Percentiles rank a stretch among this genome's conserved stretches.
phyloP scores from a whole-genome alignment of 2,888 invertebrate genomes.

The Pollenia amentaria region DNA sequence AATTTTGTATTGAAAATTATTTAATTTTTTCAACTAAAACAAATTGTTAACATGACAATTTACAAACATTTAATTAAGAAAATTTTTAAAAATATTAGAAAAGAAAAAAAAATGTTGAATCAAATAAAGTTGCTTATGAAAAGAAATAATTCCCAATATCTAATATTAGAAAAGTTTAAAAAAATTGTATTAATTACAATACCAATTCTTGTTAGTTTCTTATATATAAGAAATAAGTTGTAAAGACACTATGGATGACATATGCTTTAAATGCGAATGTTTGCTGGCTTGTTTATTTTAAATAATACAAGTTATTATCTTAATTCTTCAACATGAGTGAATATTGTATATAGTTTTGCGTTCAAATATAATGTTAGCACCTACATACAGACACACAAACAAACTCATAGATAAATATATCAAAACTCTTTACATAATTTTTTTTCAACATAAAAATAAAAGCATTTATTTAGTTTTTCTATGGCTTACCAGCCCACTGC shows the following conservation, averaged over 20 bases:
- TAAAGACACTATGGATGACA: not conserved
- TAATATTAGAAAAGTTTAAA: no score
- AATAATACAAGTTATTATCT: conserved; percentile 59
- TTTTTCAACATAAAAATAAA: conserved; percentile 20
- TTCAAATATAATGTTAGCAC: conserved; percentile 40
- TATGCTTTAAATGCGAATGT: not conserved
- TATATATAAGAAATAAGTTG: not conserved
- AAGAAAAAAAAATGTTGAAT: no score
- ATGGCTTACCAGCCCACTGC: not conserved
- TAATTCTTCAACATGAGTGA: conserved; percentile 67
- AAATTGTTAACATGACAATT: no score
- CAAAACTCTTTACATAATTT: not conserved
- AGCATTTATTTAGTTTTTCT: conserved; percentile 23
- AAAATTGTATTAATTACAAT: no score
- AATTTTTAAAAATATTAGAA: no score
- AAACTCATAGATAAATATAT: conserved; percentile 14
- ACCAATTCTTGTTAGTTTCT: no score
- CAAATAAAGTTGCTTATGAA: no score
- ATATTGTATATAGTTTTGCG: conserved; percentile 38
- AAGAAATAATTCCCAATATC: no score
- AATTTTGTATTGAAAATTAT: no score
- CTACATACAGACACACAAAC: not conserved
- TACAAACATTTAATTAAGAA: no score
- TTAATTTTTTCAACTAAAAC: no score
- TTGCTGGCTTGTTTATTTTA: conserved; percentile 10